These are phyloP conservation scores for Xenus cinereus DNA, from an alignment of 2,113 vertebrate species.

Conservation along the genomic window DNA sequence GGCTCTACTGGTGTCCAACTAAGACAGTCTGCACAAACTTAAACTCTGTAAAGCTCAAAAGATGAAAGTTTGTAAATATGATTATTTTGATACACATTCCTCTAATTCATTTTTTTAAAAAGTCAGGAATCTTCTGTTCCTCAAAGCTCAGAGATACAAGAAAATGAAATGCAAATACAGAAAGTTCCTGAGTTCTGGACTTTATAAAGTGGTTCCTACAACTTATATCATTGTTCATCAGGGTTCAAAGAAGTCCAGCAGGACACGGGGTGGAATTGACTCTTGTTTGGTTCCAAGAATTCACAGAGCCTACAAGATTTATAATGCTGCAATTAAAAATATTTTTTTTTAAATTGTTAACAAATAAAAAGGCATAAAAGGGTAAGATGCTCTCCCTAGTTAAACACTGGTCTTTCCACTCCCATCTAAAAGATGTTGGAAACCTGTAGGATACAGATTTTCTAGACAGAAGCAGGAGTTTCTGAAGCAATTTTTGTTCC, in stretches of 20 bases:
- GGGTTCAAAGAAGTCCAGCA: neutral
- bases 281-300: neutral
- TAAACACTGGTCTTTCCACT: neutral
- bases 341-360: neutral
- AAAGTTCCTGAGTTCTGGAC: neutral
- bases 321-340: neutral
- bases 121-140: neutral
- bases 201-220: neutral
- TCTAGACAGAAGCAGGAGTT: accelerated
- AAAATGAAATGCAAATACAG: neutral
- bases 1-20: neutral
- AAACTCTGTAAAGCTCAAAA: neutral
- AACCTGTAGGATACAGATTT: neutral
- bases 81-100: neutral
- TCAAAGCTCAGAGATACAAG: neutral
- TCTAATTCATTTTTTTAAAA: neutral
- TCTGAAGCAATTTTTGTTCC: neutral
- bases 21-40: neutral
- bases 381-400: accelerated
- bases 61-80: neutral
- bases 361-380: neutral
- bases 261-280: accelerated
- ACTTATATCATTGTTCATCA: neutral
- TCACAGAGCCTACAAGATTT: neutral
- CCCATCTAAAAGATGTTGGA: neutral